Conservation (phyloP, 2,113 vertebrate species). For the Cebus imitator region DNA sequence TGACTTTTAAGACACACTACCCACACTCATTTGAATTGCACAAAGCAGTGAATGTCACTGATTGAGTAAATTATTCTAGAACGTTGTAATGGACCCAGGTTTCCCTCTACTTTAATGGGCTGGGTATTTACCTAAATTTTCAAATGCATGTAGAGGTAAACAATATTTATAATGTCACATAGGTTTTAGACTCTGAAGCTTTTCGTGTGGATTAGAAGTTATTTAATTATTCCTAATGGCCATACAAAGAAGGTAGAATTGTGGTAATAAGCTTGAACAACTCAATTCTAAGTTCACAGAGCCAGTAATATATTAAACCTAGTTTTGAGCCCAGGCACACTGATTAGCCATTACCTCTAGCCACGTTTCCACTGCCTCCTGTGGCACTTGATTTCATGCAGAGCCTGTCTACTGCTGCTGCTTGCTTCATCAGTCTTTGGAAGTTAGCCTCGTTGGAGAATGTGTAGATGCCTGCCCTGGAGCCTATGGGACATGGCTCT, state of each 20-base stretch:
- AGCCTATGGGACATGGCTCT: not conserved
- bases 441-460: not conserved
- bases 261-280: not conserved
- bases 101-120: not conserved
- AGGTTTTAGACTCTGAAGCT: not conserved
- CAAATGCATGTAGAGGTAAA: not conserved
- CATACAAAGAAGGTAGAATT: not conserved
- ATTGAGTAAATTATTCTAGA: slow-evolving; percentile 57
- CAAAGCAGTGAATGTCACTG: slow-evolving; percentile 65
- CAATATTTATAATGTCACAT: not conserved
- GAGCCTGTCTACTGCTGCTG: not conserved
- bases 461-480: not conserved
- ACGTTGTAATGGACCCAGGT: slow-evolving; percentile 9
- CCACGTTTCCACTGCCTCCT: not conserved
- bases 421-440: not conserved
- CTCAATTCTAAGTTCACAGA: not conserved
- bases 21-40: slow-evolving; percentile 59
- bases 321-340: not conserved
- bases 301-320: not conserved
- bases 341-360: not conserved
- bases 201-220: not conserved
- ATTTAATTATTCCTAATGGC: slow-evolving; percentile 38
- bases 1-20: slow-evolving; percentile 65
- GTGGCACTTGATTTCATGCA: not conserved
- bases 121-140: slow-evolving; percentile 18